A percentile compares a stretch with the other conserved stretches of the same genome.
phyloP scores from a whole-genome alignment of 2,888 invertebrate genomes.

The Rhimphoctona megacephalus region DNA sequence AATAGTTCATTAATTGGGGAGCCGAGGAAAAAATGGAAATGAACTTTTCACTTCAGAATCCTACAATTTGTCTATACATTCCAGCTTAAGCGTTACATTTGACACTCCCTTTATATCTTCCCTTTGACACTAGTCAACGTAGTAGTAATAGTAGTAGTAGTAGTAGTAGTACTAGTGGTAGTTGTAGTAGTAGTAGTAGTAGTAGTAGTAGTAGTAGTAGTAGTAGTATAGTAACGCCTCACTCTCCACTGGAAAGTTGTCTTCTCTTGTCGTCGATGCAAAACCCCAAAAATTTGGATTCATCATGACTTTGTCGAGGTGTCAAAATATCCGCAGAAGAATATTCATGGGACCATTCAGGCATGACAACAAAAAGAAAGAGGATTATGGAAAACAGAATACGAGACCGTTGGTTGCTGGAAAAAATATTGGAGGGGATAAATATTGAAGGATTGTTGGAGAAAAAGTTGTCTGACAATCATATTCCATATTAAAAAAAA shows the following conservation, averaged over 20 bases:
- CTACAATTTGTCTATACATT: not conserved
- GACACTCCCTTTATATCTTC: not conserved
- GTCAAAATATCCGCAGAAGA: conserved; percentile 39
- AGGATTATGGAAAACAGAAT: conserved; percentile 7
- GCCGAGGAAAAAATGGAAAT: not conserved
- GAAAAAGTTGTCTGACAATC: not conserved
- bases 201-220: no score
- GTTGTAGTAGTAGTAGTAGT: no score
- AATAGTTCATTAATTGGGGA: not conserved
- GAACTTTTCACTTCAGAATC: not conserved
- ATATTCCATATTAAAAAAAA: not conserved
- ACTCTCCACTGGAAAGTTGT: conserved; percentile 22
- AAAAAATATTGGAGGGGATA: conserved; percentile 11
- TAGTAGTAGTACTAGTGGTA: no score
- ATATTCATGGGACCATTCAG: conserved; percentile 42
- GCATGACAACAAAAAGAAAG: conserved; percentile 20
- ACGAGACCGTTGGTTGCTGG: not conserved
- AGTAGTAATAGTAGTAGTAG: no score
- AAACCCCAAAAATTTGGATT: conserved; percentile 61
- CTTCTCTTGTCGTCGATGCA: conserved; percentile 12
- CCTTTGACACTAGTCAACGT: conserved; percentile 41
- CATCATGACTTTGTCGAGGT: conserved; percentile 37
- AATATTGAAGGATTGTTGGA: not conserved
- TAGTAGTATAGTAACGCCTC: conserved; percentile 49
- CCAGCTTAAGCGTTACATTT: not conserved